Percentiles rank a stretch among this genome's conserved stretches.
phyloP scores from a whole-genome alignment of 2,797 vertebrate genomes.

The Tragelaphus eurycerus region DNA sequence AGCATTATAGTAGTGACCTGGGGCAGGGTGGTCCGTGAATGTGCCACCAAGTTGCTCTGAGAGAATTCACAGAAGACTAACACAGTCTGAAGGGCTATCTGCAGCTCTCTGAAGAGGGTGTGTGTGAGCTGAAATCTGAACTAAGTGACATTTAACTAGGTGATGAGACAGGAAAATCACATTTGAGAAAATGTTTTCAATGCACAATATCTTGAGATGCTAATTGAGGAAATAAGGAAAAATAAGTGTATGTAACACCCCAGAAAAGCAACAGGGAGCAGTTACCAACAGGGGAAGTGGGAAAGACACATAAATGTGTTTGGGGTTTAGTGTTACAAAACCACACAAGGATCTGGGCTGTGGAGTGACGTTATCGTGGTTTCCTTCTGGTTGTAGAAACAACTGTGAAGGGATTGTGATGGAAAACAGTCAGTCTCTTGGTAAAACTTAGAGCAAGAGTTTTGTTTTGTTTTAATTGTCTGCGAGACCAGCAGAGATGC shows the following conservation, averaged over 20 bases:
- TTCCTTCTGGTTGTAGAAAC: not conserved
- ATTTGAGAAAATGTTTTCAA: not conserved
- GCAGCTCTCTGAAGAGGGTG: not conserved
- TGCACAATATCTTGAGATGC: not conserved
- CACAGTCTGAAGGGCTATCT: not conserved
- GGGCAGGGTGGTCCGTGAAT: no score
- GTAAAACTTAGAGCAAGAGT: not conserved
- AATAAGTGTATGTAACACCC: not conserved
- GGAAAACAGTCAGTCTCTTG: not conserved
- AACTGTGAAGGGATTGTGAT: not conserved
- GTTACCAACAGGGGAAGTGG: not conserved
- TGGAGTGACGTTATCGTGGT: not conserved
- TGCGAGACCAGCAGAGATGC: not conserved
- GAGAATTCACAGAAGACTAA: not conserved
- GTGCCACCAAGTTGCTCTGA: not conserved
- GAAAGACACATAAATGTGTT: not conserved
- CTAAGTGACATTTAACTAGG: not conserved
- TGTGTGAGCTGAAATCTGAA: not conserved
- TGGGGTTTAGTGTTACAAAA: not conserved
- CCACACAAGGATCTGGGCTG: not conserved
- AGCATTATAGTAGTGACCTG: not conserved
- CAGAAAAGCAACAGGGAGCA: not conserved
- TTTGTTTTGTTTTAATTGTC: not conserved
- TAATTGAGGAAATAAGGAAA: not conserved
- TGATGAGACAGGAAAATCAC: not conserved